Evolutionary conservation across 2,888 invertebrate genomes (phyloP).

Genomic region (Mesoligia furuncula): DNA sequence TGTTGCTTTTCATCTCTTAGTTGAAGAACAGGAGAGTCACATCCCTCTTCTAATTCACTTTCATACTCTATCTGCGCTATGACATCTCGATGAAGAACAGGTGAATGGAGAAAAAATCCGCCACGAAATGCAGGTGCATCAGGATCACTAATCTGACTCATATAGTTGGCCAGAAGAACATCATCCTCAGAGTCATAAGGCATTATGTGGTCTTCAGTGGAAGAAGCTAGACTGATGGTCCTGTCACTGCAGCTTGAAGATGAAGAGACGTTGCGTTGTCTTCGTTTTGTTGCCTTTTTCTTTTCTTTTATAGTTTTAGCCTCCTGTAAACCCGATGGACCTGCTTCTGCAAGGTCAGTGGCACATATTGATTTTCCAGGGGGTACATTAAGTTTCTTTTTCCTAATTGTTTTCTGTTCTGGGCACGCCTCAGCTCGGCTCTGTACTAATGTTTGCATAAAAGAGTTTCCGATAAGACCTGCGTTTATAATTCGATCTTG

Average conservation of each 20-base stretch:
- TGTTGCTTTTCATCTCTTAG: background rate
- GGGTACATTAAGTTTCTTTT: conserved; percentile 37
- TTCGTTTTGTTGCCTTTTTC: conserved; percentile 23
- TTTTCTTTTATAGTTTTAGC: conserved; percentile 13
- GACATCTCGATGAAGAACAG: background rate
- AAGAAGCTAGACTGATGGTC: conserved; percentile 31
- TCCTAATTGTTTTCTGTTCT: conserved; percentile 22
- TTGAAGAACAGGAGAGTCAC: conserved; percentile 2
- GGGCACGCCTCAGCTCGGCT: conserved; percentile 22
- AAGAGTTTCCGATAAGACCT: background rate
- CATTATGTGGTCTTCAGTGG: conserved; percentile 25
- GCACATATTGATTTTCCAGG: conserved; percentile 27
- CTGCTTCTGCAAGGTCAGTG: conserved; percentile 3
- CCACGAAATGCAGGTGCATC: conserved; percentile 7
- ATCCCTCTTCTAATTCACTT: background rate
- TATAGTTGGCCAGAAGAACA: conserved; percentile 9
- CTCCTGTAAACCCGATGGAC: background rate
- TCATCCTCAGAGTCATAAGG: conserved; percentile 12
- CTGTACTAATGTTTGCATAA: background rate
- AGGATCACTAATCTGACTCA: conserved; percentile 18
- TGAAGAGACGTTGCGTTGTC: conserved; percentile 7
- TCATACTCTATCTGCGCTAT: background rate
- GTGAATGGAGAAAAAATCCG: background rate
- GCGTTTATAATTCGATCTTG: conserved; percentile 15
- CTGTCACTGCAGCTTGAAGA: conserved; percentile 31